phyloP scores from a whole-genome alignment of 2,797 vertebrate genomes.

The Acanthurus tractus region DNA sequence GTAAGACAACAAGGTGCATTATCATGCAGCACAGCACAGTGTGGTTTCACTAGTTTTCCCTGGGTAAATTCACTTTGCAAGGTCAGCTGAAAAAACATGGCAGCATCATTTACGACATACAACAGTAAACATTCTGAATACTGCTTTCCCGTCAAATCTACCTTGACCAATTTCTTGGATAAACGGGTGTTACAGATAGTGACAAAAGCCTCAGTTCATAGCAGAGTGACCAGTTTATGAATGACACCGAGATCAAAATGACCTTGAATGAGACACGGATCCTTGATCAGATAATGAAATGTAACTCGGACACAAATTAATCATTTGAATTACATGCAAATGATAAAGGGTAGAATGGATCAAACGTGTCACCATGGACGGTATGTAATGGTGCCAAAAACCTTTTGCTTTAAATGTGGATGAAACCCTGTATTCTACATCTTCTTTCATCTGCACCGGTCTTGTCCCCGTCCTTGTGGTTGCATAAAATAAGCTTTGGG shows the following conservation, averaged over 20 bases:
- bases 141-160: constrained; percentile 60
- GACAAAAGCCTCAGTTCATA: constrained; percentile 30
- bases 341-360: background rate
- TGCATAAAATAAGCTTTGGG: constrained; percentile 54
- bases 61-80: constrained; percentile 65
- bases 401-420: constrained; percentile 25
- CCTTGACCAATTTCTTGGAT: constrained; percentile 64
- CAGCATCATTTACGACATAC: constrained; percentile 68
- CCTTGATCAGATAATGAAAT: background rate
- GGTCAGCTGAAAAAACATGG: constrained; percentile 66
- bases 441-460: constrained; percentile 16
- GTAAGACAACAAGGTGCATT: constrained; percentile 18
- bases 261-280: constrained; percentile 24
- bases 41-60: constrained; percentile 54
- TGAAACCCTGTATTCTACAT: constrained; percentile 45
- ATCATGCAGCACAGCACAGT: constrained; percentile 25
- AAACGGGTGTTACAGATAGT: constrained; percentile 45
- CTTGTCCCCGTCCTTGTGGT: constrained; percentile 68
- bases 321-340: background rate
- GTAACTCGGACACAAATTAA: background rate
- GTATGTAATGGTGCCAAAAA: constrained; percentile 9
- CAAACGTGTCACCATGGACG: background rate
- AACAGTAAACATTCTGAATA: constrained; percentile 60
- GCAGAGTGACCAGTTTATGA: constrained; percentile 14
- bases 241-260: constrained; percentile 1